Conservation (phyloP, 1,140 invertebrate genomes). For the Cecropterus lyciades region DNA sequence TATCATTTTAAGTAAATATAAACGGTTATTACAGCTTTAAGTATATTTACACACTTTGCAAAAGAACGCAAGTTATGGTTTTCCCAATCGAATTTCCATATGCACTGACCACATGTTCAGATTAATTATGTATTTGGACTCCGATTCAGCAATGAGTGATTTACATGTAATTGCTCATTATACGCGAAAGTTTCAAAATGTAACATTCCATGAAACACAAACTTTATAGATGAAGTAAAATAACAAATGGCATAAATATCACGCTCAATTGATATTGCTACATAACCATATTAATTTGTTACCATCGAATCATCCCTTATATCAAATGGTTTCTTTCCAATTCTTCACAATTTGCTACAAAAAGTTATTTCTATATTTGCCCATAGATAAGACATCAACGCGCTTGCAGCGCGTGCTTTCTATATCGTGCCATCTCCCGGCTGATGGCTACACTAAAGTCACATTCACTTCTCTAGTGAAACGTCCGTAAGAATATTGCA, state of each 20-base stretch:
- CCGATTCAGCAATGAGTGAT: neutral
- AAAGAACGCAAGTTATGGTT: no score
- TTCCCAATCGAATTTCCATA: neutral
- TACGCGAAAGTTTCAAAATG: slow-evolving; percentile 1
- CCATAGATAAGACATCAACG: slow-evolving; percentile 50
- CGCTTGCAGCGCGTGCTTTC: neutral
- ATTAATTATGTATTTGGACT: slow-evolving; percentile 16
- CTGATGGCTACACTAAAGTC: neutral
- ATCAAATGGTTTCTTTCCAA: neutral
- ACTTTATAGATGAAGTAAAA: no score
- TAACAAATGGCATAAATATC: no score
- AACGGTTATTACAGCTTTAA: no score
- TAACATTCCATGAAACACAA: no score
- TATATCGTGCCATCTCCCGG: slow-evolving; percentile 46
- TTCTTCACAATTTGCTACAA: neutral
- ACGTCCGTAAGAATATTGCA: neutral
- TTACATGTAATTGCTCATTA: slow-evolving; percentile 24
- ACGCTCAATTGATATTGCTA: no score
- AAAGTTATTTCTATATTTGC: neutral
- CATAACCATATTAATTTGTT: no score
- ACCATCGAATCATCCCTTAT: no score
- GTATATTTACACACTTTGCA: no score
- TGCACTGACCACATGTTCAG: neutral
- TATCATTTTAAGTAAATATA: no score
- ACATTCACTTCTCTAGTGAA: neutral